A percentile compares a stretch with the other conserved stretches of the same genome.
Conservation (phyloP, 1,140 invertebrate genomes). For the Lepidotrigona ventralis region DNA sequence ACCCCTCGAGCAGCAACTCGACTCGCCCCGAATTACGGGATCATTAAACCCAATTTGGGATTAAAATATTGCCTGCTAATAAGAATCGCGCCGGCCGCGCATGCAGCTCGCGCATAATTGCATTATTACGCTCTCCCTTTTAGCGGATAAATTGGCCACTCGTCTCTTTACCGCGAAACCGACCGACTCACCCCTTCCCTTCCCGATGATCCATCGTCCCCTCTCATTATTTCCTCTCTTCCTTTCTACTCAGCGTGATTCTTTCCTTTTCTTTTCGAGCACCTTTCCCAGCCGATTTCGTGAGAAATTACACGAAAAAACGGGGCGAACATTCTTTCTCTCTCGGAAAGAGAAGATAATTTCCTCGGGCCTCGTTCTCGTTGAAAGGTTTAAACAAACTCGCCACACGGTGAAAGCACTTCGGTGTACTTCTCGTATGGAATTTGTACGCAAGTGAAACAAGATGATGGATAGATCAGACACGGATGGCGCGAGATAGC, state of each 20-base stretch:
- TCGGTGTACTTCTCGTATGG: background rate
- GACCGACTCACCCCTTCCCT: constrained; percentile 3
- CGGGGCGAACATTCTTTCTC: background rate
- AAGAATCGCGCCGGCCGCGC: constrained; percentile 64
- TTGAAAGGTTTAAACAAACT: constrained; percentile 11
- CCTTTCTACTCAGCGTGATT: background rate
- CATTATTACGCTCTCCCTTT: constrained; percentile 67
- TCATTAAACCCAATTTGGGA: constrained; percentile 75
- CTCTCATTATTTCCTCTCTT: background rate
- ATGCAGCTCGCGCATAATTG: constrained; percentile 61
- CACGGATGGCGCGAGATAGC: constrained; percentile 3
- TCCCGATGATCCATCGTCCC: background rate
- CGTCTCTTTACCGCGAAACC: constrained; percentile 23
- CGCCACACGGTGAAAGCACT: background rate
- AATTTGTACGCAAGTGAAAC: background rate
- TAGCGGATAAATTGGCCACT: constrained; percentile 53
- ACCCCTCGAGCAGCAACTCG: constrained; percentile 31
- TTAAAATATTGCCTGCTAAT: constrained; percentile 79
- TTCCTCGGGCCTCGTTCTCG: background rate
- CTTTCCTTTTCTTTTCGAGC: background rate
- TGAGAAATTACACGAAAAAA: constrained; percentile 26
- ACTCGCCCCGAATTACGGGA: constrained; percentile 48
- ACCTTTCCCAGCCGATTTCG: background rate
- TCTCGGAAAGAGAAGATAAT: background rate
- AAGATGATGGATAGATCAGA: background rate